These are phyloP conservation scores for Synergus umbraculus DNA, from an alignment of 2,888 invertebrate species.

Conservation along the genomic window DNA sequence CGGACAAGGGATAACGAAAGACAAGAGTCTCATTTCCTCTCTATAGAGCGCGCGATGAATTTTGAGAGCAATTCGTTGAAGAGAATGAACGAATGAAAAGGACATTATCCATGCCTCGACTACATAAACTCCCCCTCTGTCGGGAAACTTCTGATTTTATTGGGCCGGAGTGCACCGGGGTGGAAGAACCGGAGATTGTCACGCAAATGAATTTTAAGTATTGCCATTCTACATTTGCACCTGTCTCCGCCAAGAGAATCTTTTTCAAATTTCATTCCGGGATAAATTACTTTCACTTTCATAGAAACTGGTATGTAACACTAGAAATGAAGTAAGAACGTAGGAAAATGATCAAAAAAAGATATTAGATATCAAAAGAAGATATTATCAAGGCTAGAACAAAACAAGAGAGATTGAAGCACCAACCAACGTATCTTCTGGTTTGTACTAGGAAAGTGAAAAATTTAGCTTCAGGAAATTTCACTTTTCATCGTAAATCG, in stretches of 20 bases:
- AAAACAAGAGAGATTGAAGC: background rate
- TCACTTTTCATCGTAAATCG: constrained; percentile 25
- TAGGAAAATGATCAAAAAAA: no score
- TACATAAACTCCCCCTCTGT: background rate
- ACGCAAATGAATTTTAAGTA: constrained; percentile 67
- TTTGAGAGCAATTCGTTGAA: constrained; percentile 60
- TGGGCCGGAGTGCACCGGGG: constrained; percentile 36
- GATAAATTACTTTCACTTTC: no score
- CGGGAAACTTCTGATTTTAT: constrained; percentile 13
- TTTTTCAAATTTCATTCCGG: background rate
- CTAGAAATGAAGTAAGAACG: no score
- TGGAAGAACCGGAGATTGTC: constrained; percentile 64
- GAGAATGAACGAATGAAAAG: constrained; percentile 52
- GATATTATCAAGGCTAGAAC: background rate
- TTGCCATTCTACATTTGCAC: constrained; percentile 64
- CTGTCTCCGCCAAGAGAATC: constrained; percentile 49
- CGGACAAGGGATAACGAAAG: constrained; percentile 39
- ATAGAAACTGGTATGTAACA: no score
- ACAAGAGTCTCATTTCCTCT: constrained; percentile 58
- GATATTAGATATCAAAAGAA: no score
- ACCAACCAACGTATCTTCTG: background rate
- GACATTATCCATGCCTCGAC: constrained; percentile 18
- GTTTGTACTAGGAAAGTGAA: background rate
- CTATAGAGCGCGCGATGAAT: constrained; percentile 56
- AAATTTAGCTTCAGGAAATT: background rate